Base-by-base conservation (phyloP, 2,113 vertebrate genomes). In the Geococcyx californianus region DNA sequence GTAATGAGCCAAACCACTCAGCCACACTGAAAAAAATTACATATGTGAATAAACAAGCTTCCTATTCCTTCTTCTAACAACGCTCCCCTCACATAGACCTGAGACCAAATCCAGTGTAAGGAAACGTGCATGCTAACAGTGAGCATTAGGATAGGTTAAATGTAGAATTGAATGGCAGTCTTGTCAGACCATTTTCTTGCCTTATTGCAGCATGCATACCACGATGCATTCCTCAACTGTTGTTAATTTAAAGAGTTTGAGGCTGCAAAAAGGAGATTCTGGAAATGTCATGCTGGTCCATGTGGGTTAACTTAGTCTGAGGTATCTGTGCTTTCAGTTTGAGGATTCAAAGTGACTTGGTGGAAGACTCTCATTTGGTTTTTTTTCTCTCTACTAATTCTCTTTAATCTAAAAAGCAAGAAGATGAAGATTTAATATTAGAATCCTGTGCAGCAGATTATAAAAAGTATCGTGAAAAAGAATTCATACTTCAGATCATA, bases 241-340 rank as follows among this genome's bases (percentile, higher is more conserved):
- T 91, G 82, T 83, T 88, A 91, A 95, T 92, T 95, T 95, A 94
- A 89, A 80, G 67, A 64, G 54, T 73, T 87, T 51, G 44, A 90
- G 75, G 60, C 49, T 64, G 63, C 45, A 89, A 63, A 86, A 67
- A 84, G 18, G 59, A 89, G 59, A 76, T 66, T 74, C 63, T 95
- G 74, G 68, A 89, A 93, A 87, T 60, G 33, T 74, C 58, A 9
- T 18, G 66, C 78, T 82, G 87, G 63, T 81, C 81, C 58, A 69
- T 82, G 72, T 91, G 84, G 52, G 72, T 85, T 79, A 85, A 88
- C 82, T 80, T 82, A 81, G 59, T 51, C 56, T 80, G 82, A 80
- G 25, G 36, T 67, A 70, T 78, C 63, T 84, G 44, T 9, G 2
- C 75, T 89, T 78, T 84, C 69, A 78, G 58, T 66, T 20, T 87